Base-by-base conservation (phyloP, 2,888 invertebrate species). In the Drosophila percnosoma region DNA sequence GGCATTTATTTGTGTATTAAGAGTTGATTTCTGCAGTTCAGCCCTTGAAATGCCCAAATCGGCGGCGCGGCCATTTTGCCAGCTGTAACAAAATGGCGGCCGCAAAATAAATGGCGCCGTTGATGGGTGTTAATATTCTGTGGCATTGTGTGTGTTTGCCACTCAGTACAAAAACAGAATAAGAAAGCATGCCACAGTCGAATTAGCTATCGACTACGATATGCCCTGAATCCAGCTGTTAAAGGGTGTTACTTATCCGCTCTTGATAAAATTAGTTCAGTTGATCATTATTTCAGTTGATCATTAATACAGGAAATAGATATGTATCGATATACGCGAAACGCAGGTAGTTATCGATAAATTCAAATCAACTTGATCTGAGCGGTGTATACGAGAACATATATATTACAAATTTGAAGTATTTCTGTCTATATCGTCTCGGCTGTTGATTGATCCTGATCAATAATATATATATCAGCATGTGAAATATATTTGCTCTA, bases 1-100 rank as follows among this genome's bases (percentile, higher is more conserved):
- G 64, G 74, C 85, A 85, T 88, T 84, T 88, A 84, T 88, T 88
- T 84, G 69, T 83, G 68, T 80, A 87, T 89, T 85, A 85, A 87
- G 80, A 79, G 85, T 72, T 84, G 89, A 84, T 89, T 87, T 89
- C 64, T 52, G 71, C 58, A 61, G 51, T 36, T 36, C 53, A 59
- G 65, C 40, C 49, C 70, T 42, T 24, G 49, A 65, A 73, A 63
- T 72, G 29, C 57, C 60, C 64, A 34, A 71, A 70, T 71, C 36
- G 64, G 36, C 53, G 59, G 29, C 51, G 59, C 78, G 67, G 78
- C 85, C 85, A 85, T 89, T 81, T 84, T 84, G 89, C 68, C 51
- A 68, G 67, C 66, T 86, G 81, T 84, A 89, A 83, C 87, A 89
- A 85, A 89, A 89, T 89, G 84, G 84, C 84, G 76, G 80, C 77